Conservation (phyloP, 2,888 invertebrate species). For the Shargacucullia verbasci region DNA sequence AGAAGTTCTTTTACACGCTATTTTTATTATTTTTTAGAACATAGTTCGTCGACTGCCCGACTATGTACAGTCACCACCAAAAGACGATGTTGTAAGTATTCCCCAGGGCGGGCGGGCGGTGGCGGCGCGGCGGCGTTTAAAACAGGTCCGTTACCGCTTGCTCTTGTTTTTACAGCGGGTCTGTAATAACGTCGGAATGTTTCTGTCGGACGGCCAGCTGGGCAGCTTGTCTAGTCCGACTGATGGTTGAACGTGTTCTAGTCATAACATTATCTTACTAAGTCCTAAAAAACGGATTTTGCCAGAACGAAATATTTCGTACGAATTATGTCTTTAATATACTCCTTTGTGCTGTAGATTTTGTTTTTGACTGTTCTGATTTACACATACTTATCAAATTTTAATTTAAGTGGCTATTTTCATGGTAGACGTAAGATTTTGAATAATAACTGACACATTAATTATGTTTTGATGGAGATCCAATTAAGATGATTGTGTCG, state of each 20-base stretch:
- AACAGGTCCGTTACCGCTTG: constrained; percentile 41
- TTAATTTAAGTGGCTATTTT: neutral
- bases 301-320: too few relatives aligned
- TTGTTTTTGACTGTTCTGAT: too few relatives aligned
- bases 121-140: constrained; percentile 23
- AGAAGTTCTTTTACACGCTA: too few relatives aligned
- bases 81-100: constrained; percentile 53
- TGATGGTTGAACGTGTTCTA: constrained; percentile 8
- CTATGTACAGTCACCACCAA: constrained; percentile 15
- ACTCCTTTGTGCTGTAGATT: too few relatives aligned
- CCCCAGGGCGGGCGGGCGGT: constrained; percentile 14
- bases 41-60: constrained; percentile 4
- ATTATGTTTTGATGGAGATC: constrained; percentile 48
- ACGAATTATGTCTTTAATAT: neutral
- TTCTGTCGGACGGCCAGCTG: constrained; percentile 3
- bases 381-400: too few relatives aligned
- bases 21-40: too few relatives aligned
- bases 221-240: constrained; percentile 2
- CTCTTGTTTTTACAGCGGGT: constrained; percentile 31
- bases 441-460: constrained; percentile 30
- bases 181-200: constrained; percentile 8
- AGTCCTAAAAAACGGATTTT: too few relatives aligned
- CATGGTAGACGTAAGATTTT: constrained; percentile 8
- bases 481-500: constrained; percentile 45
- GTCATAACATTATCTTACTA: too few relatives aligned